These are phyloP conservation scores for Cryptomyrus ogoouensis DNA, from an alignment of 2,113 vertebrate species.

Conservation along the genomic window DNA sequence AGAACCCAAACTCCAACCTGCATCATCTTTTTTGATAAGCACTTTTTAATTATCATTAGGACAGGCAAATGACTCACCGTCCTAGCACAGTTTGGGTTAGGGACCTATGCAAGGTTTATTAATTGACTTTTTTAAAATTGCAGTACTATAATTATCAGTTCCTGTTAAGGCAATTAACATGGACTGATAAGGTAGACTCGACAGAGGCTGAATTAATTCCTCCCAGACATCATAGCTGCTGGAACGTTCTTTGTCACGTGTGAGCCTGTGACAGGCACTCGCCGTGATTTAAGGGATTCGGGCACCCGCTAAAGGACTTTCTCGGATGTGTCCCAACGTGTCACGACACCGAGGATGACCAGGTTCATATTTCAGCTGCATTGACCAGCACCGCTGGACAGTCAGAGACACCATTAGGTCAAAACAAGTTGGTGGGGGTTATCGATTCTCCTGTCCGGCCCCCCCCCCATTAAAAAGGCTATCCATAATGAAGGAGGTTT, in stretches of 20 bases:
- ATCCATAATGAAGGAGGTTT: conserved; percentile 17
- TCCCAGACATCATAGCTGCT: not conserved
- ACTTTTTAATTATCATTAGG: not conserved
- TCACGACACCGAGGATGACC: not conserved
- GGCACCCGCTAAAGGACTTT: not conserved
- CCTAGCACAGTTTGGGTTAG: too few species aligned
- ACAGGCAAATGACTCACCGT: not conserved
- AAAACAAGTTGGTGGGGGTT: conserved; percentile 3
- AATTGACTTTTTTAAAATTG: conserved; percentile 3
- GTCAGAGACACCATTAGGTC: conserved; percentile 7
- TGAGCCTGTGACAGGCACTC: conserved; percentile 27
- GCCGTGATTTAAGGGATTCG: not conserved
- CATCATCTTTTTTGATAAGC: not conserved
- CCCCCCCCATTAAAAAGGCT: not conserved
- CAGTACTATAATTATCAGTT: not conserved
- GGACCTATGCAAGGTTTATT: not conserved
- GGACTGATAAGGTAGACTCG: not conserved
- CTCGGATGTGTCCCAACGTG: not conserved
- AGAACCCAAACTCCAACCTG: not conserved
- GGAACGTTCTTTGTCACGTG: not conserved
- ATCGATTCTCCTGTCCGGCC: not conserved
- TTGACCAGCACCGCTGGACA: not conserved
- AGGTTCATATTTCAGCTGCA: conserved; percentile 3
- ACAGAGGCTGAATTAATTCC: not conserved
- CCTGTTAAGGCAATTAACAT: not conserved